phyloP scores from a whole-genome alignment of 2,797 vertebrate genomes.

The Labeo calbasu region DNA sequence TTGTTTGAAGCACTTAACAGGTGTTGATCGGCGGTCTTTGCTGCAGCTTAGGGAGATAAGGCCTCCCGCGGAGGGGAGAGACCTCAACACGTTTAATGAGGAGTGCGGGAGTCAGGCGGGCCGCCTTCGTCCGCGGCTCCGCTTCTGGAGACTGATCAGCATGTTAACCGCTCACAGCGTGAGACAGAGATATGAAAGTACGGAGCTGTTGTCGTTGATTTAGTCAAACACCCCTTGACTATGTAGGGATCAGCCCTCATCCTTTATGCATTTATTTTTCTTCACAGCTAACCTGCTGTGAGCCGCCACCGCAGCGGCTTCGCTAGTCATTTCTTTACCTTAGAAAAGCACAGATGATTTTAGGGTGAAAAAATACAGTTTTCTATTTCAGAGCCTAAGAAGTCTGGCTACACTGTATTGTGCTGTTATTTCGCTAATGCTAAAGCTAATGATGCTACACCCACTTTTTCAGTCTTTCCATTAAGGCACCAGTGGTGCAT shows the following conservation, averaged over 20 bases:
- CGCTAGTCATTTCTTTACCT: constrained; percentile 17
- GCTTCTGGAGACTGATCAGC: constrained; percentile 80
- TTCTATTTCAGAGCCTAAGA: background rate
- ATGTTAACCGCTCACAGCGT: constrained; percentile 89
- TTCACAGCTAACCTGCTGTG: constrained; percentile 64
- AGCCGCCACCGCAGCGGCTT: constrained; percentile 63
- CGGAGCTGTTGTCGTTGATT: constrained; percentile 84
- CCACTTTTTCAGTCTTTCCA: background rate
- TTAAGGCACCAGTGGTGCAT: no score
- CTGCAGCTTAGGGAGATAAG: constrained; percentile 68
- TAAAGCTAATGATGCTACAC: constrained; percentile 2
- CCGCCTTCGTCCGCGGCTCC: constrained; percentile 79
- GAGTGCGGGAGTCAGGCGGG: constrained; percentile 80
- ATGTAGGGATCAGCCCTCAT: constrained; percentile 70
- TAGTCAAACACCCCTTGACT: constrained; percentile 72
- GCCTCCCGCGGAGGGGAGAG: constrained; percentile 77
- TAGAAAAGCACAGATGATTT: constrained; percentile 28
- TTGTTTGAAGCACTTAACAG: constrained; percentile 67
- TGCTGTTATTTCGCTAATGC: constrained; percentile 4
- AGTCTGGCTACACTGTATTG: background rate
- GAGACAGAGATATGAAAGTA: constrained; percentile 83
- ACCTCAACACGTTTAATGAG: constrained; percentile 86
- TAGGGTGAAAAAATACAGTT: background rate
- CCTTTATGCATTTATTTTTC: constrained; percentile 69
- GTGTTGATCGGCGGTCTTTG: constrained; percentile 68